A percentile compares a stretch with the other conserved stretches of the same genome.
Evolutionary conservation across 2,888 invertebrate species (phyloP).

Genomic region (Gerosis bhagava): DNA sequence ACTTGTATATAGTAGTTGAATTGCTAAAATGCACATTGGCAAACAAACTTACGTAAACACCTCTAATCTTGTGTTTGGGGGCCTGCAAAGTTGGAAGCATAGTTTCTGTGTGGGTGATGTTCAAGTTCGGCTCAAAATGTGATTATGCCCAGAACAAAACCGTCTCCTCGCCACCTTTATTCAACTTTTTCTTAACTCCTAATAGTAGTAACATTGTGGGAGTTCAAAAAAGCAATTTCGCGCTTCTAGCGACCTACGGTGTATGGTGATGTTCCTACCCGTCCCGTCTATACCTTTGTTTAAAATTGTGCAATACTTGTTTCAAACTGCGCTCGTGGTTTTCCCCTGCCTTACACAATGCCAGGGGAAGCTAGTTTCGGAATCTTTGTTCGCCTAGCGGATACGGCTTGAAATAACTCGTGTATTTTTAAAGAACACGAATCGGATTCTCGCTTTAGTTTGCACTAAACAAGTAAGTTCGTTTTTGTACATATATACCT

Average conservation of each 20-base stretch:
- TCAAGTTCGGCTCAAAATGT: conserved; percentile 49
- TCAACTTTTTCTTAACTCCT: conserved; percentile 71
- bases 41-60: conserved; percentile 61
- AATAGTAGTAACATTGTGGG: conserved; percentile 65
- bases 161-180: conserved; percentile 53
- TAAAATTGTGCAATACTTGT: conserved; percentile 74
- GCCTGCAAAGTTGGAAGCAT: conserved; percentile 49
- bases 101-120: conserved; percentile 47
- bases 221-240: conserved; percentile 79
- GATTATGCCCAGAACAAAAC: conserved; percentile 54
- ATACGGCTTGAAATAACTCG: conserved; percentile 47
- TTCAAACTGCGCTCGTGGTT: conserved; percentile 65
- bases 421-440: conserved; percentile 26
- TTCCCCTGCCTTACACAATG: conserved; percentile 66
- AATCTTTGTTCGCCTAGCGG: conserved; percentile 64
- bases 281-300: conserved; percentile 70
- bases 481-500: conserved; percentile 14
- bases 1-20: conserved; percentile 51
- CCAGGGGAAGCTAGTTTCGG: conserved; percentile 55
- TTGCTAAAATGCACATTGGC: conserved; percentile 70
- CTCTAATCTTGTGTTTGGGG: conserved; percentile 61
- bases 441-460: conserved; percentile 21
- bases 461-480: conserved; percentile 27
- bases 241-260: conserved; percentile 57
- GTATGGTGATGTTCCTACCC: conserved; percentile 70